Conservation (phyloP, 2,113 vertebrate species). For the Suricata suricatta region DNA sequence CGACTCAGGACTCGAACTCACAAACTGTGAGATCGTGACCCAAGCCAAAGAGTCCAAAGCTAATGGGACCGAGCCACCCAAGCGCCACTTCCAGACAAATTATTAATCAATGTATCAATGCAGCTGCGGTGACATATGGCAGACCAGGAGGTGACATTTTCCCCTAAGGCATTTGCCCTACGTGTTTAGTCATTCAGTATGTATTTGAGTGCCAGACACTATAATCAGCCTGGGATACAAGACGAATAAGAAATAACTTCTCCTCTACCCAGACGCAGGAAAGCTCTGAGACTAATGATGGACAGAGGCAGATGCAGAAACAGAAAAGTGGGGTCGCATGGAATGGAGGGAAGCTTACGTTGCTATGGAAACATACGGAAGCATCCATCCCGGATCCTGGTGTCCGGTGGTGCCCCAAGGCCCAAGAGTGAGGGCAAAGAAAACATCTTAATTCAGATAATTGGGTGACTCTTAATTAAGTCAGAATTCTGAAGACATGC, state of each 20-base stretch:
- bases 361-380: accelerated
- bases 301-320: neutral
- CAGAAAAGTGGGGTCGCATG: neutral
- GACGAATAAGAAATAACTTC: neutral
- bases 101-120: neutral
- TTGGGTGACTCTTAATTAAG: neutral
- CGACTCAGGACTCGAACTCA: too few species aligned
- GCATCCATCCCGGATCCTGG: neutral
- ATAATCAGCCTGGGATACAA: neutral
- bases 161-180: neutral
- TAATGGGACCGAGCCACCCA: too few species aligned
- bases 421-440: neutral
- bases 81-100: neutral
- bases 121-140: neutral
- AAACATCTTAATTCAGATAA: neutral
- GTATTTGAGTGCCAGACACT: neutral
- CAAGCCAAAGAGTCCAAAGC: too few species aligned
- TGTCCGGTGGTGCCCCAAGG: neutral
- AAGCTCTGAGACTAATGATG: neutral
- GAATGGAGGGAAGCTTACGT: neutral
- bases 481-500: neutral
- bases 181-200: neutral
- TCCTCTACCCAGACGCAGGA: neutral
- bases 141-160: neutral
- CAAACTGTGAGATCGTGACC: too few species aligned